Evolutionary conservation across 2,888 invertebrate species (phyloP).

Genomic region (Druceiella hillmani): DNA sequence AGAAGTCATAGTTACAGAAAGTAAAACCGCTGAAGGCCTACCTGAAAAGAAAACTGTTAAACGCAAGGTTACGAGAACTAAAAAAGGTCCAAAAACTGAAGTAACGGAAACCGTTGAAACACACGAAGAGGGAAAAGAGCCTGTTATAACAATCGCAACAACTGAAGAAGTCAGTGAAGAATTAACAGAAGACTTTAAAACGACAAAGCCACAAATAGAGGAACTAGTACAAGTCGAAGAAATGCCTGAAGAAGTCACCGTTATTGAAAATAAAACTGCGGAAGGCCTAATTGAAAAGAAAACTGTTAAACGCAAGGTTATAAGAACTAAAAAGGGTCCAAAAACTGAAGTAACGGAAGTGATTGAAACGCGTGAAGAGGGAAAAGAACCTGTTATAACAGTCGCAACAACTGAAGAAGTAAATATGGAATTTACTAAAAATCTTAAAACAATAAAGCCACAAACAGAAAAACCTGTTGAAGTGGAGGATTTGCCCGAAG

Average conservation of each 20-base stretch:
- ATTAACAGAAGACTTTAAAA: constrained; percentile 28
- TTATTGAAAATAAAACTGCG: constrained; percentile 9
- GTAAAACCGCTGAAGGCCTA: constrained; percentile 25
- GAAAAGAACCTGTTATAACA: constrained; percentile 26
- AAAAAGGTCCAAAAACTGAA: constrained; percentile 32
- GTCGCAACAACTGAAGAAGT: constrained; percentile 25
- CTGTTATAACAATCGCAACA: constrained; percentile 27
- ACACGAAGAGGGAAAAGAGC: constrained; percentile 28
- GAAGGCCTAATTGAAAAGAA: neutral
- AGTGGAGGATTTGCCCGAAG: constrained; percentile 20
- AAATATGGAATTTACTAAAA: constrained; percentile 24
- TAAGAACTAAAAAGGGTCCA: neutral
- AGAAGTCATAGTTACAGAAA: constrained; percentile 31
- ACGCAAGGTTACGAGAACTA: constrained; percentile 28
- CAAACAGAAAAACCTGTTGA: constrained; percentile 27
- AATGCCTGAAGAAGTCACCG: constrained; percentile 26
- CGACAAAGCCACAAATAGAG: constrained; percentile 15
- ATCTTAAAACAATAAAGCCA: constrained; percentile 22
- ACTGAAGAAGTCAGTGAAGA: constrained; percentile 19
- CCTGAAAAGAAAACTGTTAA: constrained; percentile 18
- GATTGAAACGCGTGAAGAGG: neutral
- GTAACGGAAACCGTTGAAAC: constrained; percentile 30
- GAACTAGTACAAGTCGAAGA: constrained; percentile 23
- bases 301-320: neutral
- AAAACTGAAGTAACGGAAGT: neutral